Evolutionary conservation across 1,140 invertebrate species (phyloP), one percentile per base, ranked within the genome.

Genomic region (Dendroctonus ponderosae): DNA sequence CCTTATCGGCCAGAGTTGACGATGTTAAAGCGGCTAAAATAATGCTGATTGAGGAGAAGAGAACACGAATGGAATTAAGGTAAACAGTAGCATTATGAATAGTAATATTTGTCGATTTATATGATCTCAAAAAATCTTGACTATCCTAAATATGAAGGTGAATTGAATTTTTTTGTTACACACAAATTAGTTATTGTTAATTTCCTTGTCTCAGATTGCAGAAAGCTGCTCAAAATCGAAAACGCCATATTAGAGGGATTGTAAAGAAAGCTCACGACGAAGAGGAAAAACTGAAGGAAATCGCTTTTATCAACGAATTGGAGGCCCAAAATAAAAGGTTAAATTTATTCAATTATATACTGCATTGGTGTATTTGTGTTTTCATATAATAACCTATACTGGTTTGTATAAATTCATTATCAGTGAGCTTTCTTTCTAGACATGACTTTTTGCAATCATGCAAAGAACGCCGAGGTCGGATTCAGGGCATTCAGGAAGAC

Each of bases 211-310:
- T 62, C 37, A 60, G 93, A 71, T 81, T 98, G 58, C 89, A 93
- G 73, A 85, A 91, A 69, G 96, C 96, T 0, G 93, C 94, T 59
- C 93, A 96, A 75, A 98, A 97, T 76, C 83, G 96, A 15, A 90
- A 91, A 58, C 84, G 90, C 71, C 84, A 86, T 71, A 73, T 88
- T 0, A 84, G 83, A 74, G 89, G 91, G 66, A 94, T 96, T 70
- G 89, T 96, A 2, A 86, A 89, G 62, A 98, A 98, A 79, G 96
- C 96, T 3, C 95, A 98, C 72, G 96, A 98, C 74, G 96, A 99
- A 79, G 96, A 98, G 71, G 93, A 95, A 49, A 98, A 99, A 80
- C 83, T 96, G 0, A 93, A 94, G 72, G 96, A 98, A 83, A 98
- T 99, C 66, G 95, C 94, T 39, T 99, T 99, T 79, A 99, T 98